Evolutionary conservation across 2,113 vertebrate genomes (phyloP).

Genomic region (Plectropomus leopardus): DNA sequence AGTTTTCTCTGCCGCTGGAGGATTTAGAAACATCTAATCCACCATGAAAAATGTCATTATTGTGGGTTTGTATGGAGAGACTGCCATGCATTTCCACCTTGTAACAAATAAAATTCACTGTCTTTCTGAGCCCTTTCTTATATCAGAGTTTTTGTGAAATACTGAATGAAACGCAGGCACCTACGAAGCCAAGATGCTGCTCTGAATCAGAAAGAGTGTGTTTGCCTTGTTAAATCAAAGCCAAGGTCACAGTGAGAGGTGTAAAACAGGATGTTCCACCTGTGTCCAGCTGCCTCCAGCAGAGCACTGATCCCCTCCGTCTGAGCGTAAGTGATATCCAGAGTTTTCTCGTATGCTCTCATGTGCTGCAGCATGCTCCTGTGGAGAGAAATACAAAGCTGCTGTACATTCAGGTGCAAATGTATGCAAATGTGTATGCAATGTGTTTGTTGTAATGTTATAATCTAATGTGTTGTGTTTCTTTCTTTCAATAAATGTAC

Average conservation of each 20-base stretch:
- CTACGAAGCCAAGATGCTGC: background rate
- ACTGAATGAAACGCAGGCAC: background rate
- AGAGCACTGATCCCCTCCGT: conserved; percentile 74
- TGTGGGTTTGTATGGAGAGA: background rate
- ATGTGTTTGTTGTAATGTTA: too few species aligned
- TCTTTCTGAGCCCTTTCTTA: background rate
- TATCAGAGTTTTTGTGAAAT: background rate
- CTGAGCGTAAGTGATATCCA: conserved; percentile 84
- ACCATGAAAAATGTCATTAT: background rate
- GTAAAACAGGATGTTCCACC: conserved; percentile 67
- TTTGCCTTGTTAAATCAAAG: background rate
- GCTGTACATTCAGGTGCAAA: too few species aligned
- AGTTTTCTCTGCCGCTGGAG: background rate
- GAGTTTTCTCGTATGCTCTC: conserved; percentile 70
- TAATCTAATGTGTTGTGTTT: too few species aligned
- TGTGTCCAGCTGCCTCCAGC: conserved; percentile 83
- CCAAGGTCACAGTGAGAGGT: background rate
- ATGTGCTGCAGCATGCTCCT: conserved; percentile 82
- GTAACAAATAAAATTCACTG: background rate
- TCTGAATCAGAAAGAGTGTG: background rate
- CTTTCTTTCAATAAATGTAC: background rate
- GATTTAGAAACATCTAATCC: background rate
- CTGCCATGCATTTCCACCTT: background rate
- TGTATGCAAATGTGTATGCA: too few species aligned
- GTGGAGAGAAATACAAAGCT: conserved; percentile 23